A percentile compares a stretch with the other conserved stretches of the same genome.
Conservation (phyloP, 2,113 vertebrate species). For the Indicator maculatus region DNA sequence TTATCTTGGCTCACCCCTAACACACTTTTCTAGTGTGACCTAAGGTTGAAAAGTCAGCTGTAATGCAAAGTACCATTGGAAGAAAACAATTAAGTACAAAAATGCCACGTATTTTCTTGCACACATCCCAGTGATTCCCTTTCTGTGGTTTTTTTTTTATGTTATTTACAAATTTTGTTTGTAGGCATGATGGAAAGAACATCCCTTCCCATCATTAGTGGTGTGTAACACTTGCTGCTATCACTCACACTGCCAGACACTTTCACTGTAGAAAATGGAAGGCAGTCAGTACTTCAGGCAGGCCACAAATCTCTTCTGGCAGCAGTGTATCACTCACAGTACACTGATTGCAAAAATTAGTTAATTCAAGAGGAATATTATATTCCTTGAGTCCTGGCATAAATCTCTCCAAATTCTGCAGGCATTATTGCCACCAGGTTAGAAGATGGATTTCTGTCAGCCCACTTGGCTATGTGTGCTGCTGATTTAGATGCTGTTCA, state of each 20-base stretch:
- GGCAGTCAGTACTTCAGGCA: slow-evolving; percentile 75
- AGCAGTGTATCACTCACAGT: slow-evolving; percentile 69
- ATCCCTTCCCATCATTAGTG: slow-evolving; percentile 62
- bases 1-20: background rate
- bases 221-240: slow-evolving; percentile 71
- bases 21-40: background rate
- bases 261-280: slow-evolving; percentile 72
- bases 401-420: slow-evolving; percentile 62
- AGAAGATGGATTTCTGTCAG: slow-evolving; percentile 57
- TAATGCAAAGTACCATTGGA: background rate
- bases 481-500: slow-evolving; percentile 71
- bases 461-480: slow-evolving; percentile 34
- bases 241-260: slow-evolving; percentile 66
- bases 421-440: slow-evolving; percentile 25
- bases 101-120: background rate
- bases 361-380: slow-evolving; percentile 76
- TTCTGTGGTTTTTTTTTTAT: slow-evolving; percentile 33
- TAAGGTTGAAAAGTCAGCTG: background rate
- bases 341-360: slow-evolving; percentile 77
- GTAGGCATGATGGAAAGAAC: slow-evolving; percentile 44
- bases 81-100: background rate
- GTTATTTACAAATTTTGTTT: slow-evolving; percentile 62
- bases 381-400: slow-evolving; percentile 55
- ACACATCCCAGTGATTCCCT: background rate
- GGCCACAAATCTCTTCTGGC: slow-evolving; percentile 72